phyloP scores from a whole-genome alignment of 2,113 vertebrate species.

The Pelvicachromis taeniatus region DNA sequence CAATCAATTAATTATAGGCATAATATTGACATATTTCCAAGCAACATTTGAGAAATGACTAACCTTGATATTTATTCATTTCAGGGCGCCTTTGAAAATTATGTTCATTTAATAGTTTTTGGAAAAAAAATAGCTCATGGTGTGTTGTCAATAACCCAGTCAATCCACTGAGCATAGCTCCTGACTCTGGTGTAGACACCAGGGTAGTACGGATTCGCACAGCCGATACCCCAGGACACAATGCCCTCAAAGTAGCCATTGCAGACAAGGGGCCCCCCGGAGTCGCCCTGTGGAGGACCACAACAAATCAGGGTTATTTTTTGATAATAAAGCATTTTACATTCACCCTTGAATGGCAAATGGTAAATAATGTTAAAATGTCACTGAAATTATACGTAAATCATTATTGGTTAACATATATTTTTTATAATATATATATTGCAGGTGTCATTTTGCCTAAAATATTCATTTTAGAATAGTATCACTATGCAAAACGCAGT shows the following conservation, averaged over 20 bases:
- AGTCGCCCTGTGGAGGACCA: slow-evolving; percentile 67
- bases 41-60: neutral
- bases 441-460: neutral
- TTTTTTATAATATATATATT: neutral
- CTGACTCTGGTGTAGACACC: slow-evolving; percentile 75
- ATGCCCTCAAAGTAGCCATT: slow-evolving; percentile 65
- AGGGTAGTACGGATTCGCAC: slow-evolving; percentile 63
- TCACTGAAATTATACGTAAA: neutral
- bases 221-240: slow-evolving; percentile 78
- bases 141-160: neutral
- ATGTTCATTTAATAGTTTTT: neutral
- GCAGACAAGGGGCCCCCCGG: slow-evolving; percentile 70
- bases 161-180: slow-evolving; percentile 62
- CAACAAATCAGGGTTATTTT: neutral
- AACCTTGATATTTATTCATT: neutral
- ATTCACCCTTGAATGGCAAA: neutral
- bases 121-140: neutral
- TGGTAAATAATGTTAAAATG: neutral
- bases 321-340: neutral
- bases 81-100: neutral
- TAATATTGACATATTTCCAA: neutral
- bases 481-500: neutral
- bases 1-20: neutral
- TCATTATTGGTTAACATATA: neutral
- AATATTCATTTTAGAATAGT: neutral